Conservation (phyloP, 2,113 vertebrate genomes). For the Zingel zingel region DNA sequence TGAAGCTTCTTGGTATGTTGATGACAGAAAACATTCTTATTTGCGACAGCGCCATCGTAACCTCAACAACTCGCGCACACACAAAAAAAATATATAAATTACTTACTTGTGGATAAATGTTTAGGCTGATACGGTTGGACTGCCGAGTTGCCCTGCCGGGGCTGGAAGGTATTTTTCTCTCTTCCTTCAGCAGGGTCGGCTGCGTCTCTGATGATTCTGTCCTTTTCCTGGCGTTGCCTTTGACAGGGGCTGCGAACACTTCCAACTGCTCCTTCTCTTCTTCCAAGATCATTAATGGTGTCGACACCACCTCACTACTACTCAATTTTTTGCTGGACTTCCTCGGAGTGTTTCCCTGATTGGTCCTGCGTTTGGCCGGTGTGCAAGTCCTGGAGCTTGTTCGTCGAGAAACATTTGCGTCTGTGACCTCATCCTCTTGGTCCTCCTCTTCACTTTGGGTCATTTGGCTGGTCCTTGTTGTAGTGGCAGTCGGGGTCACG, state of each 20-base stretch:
- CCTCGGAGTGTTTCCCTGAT: slow-evolving; percentile 65
- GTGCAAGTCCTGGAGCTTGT: slow-evolving; percentile 43
- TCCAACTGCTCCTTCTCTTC: slow-evolving; percentile 62
- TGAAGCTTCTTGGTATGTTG: not conserved
- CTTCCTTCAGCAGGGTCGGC: slow-evolving; percentile 29
- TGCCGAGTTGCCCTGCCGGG: slow-evolving; percentile 80
- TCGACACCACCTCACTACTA: slow-evolving; percentile 33
- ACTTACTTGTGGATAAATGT: slow-evolving; percentile 76
- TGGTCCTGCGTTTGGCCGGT: slow-evolving; percentile 43
- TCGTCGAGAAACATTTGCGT: slow-evolving; percentile 1
- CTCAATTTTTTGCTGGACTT: slow-evolving; percentile 66
- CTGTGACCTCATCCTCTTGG: slow-evolving; percentile 8
- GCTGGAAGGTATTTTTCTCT: slow-evolving; percentile 42
- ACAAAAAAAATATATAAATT: not conserved
- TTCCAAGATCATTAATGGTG: slow-evolving; percentile 20
- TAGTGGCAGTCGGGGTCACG: slow-evolving; percentile 46
- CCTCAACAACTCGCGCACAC: not conserved
- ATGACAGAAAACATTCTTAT: not conserved
- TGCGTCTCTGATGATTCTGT: not conserved
- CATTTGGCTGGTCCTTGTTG: slow-evolving; percentile 31
- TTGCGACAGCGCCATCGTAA: not conserved
- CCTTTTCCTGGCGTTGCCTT: slow-evolving; percentile 75
- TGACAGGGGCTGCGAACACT: slow-evolving; percentile 37
- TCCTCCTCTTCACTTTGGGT: slow-evolving; percentile 3
- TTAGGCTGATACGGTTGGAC: slow-evolving; percentile 71